A percentile compares a stretch with the other conserved stretches of the same genome.
phyloP scores from a whole-genome alignment of 1,140 invertebrate species.

The Drosophila sulfurigaster region DNA sequence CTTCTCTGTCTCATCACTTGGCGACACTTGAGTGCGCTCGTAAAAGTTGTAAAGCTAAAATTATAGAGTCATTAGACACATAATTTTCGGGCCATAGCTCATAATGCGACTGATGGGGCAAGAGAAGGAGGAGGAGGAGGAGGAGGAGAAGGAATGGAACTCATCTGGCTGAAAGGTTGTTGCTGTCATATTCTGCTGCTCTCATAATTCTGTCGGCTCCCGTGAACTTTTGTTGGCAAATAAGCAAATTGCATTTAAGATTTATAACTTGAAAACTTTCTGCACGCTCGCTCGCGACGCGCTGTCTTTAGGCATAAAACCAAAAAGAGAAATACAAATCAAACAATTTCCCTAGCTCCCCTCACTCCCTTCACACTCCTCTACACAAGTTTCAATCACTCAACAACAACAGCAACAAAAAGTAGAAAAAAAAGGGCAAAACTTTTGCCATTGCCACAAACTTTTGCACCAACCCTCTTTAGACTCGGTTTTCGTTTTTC shows the following conservation, averaged over 20 bases:
- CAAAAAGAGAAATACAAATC: constrained; percentile 12
- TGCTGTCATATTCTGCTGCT: constrained; percentile 12
- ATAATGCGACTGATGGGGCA: not conserved
- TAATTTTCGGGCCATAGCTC: constrained; percentile 13
- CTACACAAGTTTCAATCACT: constrained; percentile 34
- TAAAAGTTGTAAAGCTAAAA: constrained; percentile 13
- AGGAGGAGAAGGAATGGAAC: not conserved
- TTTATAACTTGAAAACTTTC: constrained; percentile 61
- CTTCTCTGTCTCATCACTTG: not conserved
- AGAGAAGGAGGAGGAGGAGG: not conserved
- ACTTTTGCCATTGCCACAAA: constrained; percentile 26
- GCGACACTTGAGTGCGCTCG: constrained; percentile 2
- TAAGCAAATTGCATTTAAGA: constrained; percentile 77
- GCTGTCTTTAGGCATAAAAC: not conserved
- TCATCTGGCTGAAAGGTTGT: constrained; percentile 30
- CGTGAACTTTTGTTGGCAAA: constrained; percentile 43
- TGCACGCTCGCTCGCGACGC: not conserved
- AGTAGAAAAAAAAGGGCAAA: constrained; percentile 19
- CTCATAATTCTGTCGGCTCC: not conserved
- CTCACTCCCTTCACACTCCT: not conserved
- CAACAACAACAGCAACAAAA: constrained; percentile 14
- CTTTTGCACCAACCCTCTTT: constrained; percentile 33
- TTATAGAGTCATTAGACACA: constrained; percentile 22
- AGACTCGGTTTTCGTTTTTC: not conserved
- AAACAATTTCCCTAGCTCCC: constrained; percentile 15